phyloP scores from a whole-genome alignment of 2,113 vertebrate genomes.

The Rhipidura dahli region DNA sequence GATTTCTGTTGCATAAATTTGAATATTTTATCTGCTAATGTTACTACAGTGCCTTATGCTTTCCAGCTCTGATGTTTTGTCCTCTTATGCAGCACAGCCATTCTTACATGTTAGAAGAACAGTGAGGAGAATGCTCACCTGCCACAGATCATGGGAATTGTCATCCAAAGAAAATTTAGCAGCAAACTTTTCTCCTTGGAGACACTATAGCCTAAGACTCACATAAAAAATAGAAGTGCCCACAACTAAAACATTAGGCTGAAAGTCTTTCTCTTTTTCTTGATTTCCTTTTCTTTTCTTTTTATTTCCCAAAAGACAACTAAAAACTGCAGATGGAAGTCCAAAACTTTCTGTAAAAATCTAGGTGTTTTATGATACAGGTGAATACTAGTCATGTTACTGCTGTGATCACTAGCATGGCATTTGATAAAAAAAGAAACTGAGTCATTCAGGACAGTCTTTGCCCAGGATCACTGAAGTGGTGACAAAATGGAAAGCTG shows the following conservation, averaged over 20 bases:
- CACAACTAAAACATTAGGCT: neutral
- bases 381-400: neutral
- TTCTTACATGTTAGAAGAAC: neutral
- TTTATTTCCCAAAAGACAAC: neutral
- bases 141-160: neutral
- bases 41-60: neutral
- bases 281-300: neutral
- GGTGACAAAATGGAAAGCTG: neutral
- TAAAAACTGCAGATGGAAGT: neutral
- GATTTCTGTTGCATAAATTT: slow-evolving; percentile 22
- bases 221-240: neutral
- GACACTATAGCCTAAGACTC: neutral
- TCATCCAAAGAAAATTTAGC: neutral
- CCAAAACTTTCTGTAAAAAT: neutral
- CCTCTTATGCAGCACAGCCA: neutral
- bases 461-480: neutral
- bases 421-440: neutral
- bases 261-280: neutral
- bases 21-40: slow-evolving; percentile 31
- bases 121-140: neutral
- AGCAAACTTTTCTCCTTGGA: neutral
- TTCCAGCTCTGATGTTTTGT: neutral
- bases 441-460: neutral
- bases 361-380: neutral
- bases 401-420: neutral